Evolutionary conservation across 2,888 invertebrate species (phyloP), one percentile per base, ranked within the genome.

Genomic region (Drosophila yooni): DNA sequence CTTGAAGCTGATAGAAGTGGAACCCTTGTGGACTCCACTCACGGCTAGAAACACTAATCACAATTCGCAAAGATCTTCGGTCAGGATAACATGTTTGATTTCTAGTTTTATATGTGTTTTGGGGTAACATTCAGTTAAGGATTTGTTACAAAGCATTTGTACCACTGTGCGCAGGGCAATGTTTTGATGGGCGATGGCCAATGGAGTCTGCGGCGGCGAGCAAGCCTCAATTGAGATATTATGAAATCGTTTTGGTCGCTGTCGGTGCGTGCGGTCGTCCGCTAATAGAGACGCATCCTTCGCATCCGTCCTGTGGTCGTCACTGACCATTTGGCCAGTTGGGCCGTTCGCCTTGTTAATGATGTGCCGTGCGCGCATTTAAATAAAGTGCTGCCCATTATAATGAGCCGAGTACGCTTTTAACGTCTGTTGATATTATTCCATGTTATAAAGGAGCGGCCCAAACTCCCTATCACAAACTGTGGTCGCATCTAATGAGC

Each of bases 361-460:
- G 88, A 87, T 89, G 88, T 89, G 89, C 88, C 85, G 76, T 88
- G 85, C 61, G 88, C 82, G 82, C 89, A 89, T 87, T 89, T 87
- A 87, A 87, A 87, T 87, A 87, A 87, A 87, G 88, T 87, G 88
- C 89, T 82, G 88, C 86, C 88, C 70, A 87, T 88, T 82, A 88
- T 89, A 87, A 86, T 87, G 88, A 86, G 89, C 76, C 81, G 62
- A 64, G 71, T 52, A 78, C 84, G 72, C 82, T 81, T 70, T 70
- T 80, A 82, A 63, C 71, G 75, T 77, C 72, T 77, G 71, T 74
- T 83, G 78, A 75, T 76, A 79, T 84, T 82, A 84, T 86, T 83
- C 72, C 79, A 81, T 69, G 58, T 72, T 86, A 88, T 88, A 88
- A 85, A 85, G 88, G 86, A 76, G 81, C 84, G 81, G 84, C 81